Conservation (phyloP, 2,888 invertebrate genomes). For the Entomobrya proxima region DNA sequence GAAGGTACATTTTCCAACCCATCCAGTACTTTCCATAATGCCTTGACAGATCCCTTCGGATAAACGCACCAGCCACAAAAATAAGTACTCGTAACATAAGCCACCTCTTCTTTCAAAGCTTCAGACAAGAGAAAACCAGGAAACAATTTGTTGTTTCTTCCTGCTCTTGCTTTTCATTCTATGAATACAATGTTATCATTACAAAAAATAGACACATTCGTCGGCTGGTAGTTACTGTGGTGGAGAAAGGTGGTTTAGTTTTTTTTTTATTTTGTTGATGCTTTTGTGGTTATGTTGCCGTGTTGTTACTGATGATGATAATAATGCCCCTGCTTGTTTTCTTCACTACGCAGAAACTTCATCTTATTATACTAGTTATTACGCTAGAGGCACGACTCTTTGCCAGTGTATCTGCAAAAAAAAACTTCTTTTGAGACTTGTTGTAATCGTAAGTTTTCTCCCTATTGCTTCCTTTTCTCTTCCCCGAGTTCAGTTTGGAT, state of each 20-base stretch:
- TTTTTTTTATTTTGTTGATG: neutral
- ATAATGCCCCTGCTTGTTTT: neutral
- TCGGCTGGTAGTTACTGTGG: neutral
- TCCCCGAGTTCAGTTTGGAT: neutral
- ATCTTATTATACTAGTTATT: neutral
- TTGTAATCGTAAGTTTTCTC: neutral
- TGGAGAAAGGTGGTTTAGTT: slow-evolving; percentile 15
- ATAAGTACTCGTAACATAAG: neutral
- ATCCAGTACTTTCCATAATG: neutral
- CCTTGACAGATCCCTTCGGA: neutral
- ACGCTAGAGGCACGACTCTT: neutral
- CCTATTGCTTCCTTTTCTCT: neutral
- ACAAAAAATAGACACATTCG: neutral
- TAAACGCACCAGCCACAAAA: neutral
- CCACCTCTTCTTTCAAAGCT: neutral
- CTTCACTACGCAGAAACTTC: neutral
- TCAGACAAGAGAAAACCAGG: neutral
- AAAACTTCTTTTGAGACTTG: neutral
- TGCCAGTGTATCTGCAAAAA: neutral
- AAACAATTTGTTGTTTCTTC: neutral
- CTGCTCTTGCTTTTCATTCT: neutral
- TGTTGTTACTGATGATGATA: neutral
- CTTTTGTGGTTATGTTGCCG: neutral
- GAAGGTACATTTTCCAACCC: too few relatives aligned
- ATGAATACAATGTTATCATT: neutral